A percentile compares a stretch with the other conserved stretches of the same genome.
These are phyloP conservation scores for Gadopsis marmoratus DNA, from an alignment of 2,797 vertebrate genomes.

Conservation along the genomic window DNA sequence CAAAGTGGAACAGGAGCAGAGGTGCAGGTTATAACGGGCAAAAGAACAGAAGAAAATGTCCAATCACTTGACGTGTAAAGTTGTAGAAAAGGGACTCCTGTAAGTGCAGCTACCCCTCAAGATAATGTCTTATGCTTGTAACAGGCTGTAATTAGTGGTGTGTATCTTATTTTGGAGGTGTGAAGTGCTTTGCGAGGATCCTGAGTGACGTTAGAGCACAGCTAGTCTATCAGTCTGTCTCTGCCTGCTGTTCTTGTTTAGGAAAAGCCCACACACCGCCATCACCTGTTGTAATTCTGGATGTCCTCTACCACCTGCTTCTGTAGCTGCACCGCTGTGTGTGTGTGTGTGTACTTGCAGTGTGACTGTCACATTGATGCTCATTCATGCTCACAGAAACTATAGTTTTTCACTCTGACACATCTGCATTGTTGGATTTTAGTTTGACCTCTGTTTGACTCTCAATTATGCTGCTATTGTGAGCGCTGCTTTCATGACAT, in stretches of 20 bases:
- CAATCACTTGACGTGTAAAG: neutral
- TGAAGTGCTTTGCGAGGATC: slow-evolving; percentile 10
- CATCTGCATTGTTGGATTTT: neutral
- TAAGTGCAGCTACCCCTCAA: neutral
- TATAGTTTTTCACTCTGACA: slow-evolving; percentile 9
- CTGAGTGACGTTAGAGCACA: slow-evolving; percentile 18
- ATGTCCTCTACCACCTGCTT: slow-evolving; percentile 54
- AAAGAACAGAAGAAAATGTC: neutral
- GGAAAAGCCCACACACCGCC: slow-evolving; percentile 14
- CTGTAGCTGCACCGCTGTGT: slow-evolving; percentile 21
- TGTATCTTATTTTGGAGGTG: slow-evolving; percentile 27
- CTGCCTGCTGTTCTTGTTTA: slow-evolving; percentile 42
- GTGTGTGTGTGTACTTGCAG: slow-evolving; percentile 38
- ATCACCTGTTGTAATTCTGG: slow-evolving; percentile 43
- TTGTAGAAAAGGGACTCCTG: neutral
- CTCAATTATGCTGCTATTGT: slow-evolving; percentile 25
- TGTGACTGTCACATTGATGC: slow-evolving; percentile 47
- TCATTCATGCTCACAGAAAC: slow-evolving; percentile 14
- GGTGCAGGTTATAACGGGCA: neutral
- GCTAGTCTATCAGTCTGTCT: slow-evolving; percentile 2
- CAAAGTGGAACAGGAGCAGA: slow-evolving; percentile 5
- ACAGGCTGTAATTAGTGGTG: slow-evolving; percentile 7
- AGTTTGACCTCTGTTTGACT: slow-evolving; percentile 54
- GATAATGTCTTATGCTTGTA: slow-evolving; percentile 11
- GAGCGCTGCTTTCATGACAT: slow-evolving; percentile 40